These are phyloP conservation scores for Theonella swinhoei DNA, from an alignment of 37 sponge, comb jelly and placozoan species.

Conservation along the genomic window DNA sequence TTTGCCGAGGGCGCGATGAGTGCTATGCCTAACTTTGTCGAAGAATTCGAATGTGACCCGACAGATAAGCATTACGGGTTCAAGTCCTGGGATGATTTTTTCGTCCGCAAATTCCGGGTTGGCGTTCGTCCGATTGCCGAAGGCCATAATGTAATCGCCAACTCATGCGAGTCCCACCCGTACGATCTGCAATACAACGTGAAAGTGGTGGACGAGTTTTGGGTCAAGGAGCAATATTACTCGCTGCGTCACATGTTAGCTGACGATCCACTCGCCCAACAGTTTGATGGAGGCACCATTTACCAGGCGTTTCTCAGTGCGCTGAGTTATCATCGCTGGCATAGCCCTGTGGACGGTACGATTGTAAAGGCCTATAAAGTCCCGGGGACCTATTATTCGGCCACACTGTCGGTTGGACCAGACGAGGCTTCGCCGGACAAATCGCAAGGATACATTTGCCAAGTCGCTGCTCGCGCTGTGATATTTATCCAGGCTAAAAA, in stretches of 20 bases:
- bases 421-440: constrained; percentile 14
- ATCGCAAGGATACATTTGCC: constrained; percentile 40
- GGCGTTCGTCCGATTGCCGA: constrained; percentile 49
- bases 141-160: constrained; percentile 25
- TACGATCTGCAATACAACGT: constrained; percentile 27
- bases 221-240: constrained; percentile 46
- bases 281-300: constrained; percentile 54
- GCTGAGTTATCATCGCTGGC: constrained; percentile 61
- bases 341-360: constrained; percentile 59
- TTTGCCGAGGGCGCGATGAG: constrained; percentile 28
- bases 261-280: not conserved
- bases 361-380: constrained; percentile 27
- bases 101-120: constrained; percentile 29
- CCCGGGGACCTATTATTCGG: constrained; percentile 46
- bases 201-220: constrained; percentile 11
- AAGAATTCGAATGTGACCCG: constrained; percentile 28
- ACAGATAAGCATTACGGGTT: constrained; percentile 27
- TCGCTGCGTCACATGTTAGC: constrained; percentile 24
- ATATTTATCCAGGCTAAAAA: constrained; percentile 57
- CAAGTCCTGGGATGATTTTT: constrained; percentile 56
- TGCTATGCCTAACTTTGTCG: constrained; percentile 12
- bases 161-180: constrained; percentile 55
- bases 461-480: constrained; percentile 46
- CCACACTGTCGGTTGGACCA: not conserved
- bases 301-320: constrained; percentile 67